Evolutionary conservation across 2,113 vertebrate genomes (phyloP).

Genomic region (Phylloscopus trochiloides): DNA sequence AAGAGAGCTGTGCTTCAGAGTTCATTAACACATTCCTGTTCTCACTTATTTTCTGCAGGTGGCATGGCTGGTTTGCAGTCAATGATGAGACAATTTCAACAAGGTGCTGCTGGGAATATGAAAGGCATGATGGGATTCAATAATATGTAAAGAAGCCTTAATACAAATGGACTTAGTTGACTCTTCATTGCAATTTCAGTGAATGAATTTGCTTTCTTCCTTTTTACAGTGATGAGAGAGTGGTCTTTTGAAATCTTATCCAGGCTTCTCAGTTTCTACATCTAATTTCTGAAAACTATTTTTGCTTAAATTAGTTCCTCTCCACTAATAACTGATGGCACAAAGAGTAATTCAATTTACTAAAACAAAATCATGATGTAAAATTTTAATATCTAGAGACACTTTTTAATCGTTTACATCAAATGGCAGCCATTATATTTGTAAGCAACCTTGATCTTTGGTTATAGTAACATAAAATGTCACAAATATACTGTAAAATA

Average conservation of each 20-base stretch:
- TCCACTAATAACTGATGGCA: constrained; percentile 64
- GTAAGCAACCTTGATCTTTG: constrained; percentile 72
- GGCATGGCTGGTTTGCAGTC: constrained; percentile 98
- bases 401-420: constrained; percentile 77
- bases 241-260: constrained; percentile 52
- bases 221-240: constrained; percentile 58
- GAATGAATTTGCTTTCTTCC: constrained; percentile 66
- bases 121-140: constrained; percentile 99
- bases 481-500: constrained; percentile 81
- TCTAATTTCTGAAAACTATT: constrained; percentile 73
- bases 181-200: constrained; percentile 66
- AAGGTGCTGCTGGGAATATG: constrained; percentile 98
- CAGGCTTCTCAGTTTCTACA: constrained; percentile 61
- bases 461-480: constrained; percentile 74
- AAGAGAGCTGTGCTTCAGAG: not conserved
- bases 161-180: constrained; percentile 72
- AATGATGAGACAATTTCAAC: constrained; percentile 99
- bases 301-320: constrained; percentile 71
- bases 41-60: constrained; percentile 72
- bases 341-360: constrained; percentile 67
- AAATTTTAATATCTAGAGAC: constrained; percentile 78
- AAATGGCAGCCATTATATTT: constrained; percentile 76
- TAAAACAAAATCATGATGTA: constrained; percentile 72
- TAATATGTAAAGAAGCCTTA: constrained; percentile 93
- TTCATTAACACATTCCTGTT: not conserved